Conservation (phyloP, 2,113 vertebrate species). For the Symphodus melops region DNA sequence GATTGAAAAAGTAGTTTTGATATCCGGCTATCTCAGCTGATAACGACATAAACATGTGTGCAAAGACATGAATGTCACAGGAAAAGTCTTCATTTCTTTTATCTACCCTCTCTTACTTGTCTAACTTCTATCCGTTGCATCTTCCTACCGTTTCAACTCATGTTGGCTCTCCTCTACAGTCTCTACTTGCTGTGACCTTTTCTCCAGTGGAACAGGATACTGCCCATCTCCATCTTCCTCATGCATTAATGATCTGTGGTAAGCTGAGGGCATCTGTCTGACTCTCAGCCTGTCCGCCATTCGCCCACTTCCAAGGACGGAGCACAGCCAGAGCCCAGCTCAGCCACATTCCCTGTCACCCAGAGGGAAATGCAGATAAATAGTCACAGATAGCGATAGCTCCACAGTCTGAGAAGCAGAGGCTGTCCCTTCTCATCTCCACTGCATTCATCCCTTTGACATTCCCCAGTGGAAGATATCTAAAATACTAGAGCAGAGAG, state of each 20-base stretch:
- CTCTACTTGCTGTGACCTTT: slow-evolving; percentile 75
- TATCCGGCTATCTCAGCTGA: slow-evolving; percentile 5
- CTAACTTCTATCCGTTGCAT: slow-evolving; percentile 49
- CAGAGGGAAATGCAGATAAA: slow-evolving; percentile 74
- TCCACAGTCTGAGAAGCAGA: slow-evolving; percentile 48
- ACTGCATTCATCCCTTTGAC: slow-evolving; percentile 54
- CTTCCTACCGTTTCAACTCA: slow-evolving; percentile 53
- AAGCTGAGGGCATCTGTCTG: slow-evolving; percentile 81
- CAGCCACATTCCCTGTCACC: slow-evolving; percentile 68
- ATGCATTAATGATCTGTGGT: slow-evolving; percentile 84
- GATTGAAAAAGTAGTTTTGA: slow-evolving; percentile 34
- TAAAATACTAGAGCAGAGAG: slow-evolving; percentile 55
- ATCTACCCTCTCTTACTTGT: slow-evolving; percentile 9
- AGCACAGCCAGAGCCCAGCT: slow-evolving; percentile 51
- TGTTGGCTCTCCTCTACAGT: slow-evolving; percentile 64
- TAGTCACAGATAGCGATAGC: slow-evolving; percentile 57
- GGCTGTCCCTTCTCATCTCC: slow-evolving; percentile 62
- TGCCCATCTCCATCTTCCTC: slow-evolving; percentile 80
- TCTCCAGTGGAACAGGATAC: slow-evolving; percentile 81
- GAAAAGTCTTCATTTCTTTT: neutral
- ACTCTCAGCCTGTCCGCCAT: slow-evolving; percentile 71
- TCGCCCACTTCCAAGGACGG: slow-evolving; percentile 76
- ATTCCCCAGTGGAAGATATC: slow-evolving; percentile 61
- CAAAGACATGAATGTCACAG: neutral
- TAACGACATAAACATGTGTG: neutral